phyloP scores from a whole-genome alignment of 2,888 invertebrate genomes.

The Luffia ferchaultella region DNA sequence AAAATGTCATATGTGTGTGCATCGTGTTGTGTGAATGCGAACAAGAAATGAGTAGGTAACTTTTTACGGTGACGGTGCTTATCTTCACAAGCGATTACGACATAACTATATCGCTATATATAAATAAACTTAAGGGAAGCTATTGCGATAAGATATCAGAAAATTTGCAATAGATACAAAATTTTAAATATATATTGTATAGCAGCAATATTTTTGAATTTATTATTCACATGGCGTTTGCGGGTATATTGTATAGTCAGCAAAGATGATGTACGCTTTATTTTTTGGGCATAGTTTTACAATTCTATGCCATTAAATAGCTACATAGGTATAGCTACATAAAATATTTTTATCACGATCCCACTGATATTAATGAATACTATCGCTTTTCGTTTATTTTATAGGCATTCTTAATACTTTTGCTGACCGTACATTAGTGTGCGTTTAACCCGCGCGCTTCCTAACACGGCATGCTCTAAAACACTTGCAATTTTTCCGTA shows the following conservation, averaged over 20 bases:
- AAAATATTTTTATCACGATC: too few relatives aligned
- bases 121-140: too few relatives aligned
- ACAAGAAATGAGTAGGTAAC: neutral
- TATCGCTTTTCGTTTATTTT: neutral
- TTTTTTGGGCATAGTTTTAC: too few relatives aligned
- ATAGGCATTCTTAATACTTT: too few relatives aligned
- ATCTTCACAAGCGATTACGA: neutral
- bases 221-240: neutral
- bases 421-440: neutral
- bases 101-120: too few relatives aligned
- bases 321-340: too few relatives aligned
- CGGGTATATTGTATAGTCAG: neutral
- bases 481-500: constrained; percentile 54
- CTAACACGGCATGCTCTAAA: constrained; percentile 62
- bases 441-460: constrained; percentile 27
- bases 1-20: constrained; percentile 3
- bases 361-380: too few relatives aligned
- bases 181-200: too few relatives aligned
- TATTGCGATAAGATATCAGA: too few relatives aligned
- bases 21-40: constrained; percentile 9
- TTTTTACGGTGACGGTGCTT: neutral
- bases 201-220: neutral
- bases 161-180: too few relatives aligned
- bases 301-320: too few relatives aligned
- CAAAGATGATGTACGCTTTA: neutral